phyloP scores from a whole-genome alignment of 2,797 vertebrate genomes.

The Cygnus olor region DNA sequence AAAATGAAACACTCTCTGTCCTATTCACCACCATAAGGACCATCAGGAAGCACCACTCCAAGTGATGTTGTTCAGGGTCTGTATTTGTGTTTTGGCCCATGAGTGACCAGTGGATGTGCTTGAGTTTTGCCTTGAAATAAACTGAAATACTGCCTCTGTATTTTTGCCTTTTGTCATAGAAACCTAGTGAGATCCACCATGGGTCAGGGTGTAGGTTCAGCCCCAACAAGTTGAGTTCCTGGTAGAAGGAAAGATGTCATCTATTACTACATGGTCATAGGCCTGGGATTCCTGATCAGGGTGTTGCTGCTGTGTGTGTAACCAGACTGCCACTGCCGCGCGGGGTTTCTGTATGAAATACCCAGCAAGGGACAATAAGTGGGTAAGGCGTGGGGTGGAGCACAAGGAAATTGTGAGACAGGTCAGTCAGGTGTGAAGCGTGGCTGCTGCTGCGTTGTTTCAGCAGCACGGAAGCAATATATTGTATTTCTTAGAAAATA shows the following conservation, averaged over 20 bases:
- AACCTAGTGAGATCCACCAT: background rate
- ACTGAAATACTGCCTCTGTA: background rate
- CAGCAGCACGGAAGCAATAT: background rate
- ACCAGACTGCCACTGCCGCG: background rate
- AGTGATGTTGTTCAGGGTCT: background rate
- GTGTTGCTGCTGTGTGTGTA: background rate
- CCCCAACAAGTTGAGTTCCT: background rate
- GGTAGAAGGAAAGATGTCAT: rapidly evolving
- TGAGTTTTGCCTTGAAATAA: background rate
- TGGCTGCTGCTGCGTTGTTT: background rate
- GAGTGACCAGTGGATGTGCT: background rate
- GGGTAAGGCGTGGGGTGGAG: background rate
- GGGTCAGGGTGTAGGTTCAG: background rate
- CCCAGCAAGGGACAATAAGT: background rate
- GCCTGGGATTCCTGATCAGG: background rate
- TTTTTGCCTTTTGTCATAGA: background rate
- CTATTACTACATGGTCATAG: background rate
- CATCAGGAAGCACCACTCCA: background rate
- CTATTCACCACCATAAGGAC: rapidly evolving
- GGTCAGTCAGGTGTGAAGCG: background rate
- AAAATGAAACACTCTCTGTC: background rate
- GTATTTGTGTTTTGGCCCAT: background rate
- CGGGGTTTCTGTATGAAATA: background rate
- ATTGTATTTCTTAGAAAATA: background rate
- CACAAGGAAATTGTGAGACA: background rate